Conservation (phyloP, 2,888 invertebrate genomes). For the Pteria penguin region DNA sequence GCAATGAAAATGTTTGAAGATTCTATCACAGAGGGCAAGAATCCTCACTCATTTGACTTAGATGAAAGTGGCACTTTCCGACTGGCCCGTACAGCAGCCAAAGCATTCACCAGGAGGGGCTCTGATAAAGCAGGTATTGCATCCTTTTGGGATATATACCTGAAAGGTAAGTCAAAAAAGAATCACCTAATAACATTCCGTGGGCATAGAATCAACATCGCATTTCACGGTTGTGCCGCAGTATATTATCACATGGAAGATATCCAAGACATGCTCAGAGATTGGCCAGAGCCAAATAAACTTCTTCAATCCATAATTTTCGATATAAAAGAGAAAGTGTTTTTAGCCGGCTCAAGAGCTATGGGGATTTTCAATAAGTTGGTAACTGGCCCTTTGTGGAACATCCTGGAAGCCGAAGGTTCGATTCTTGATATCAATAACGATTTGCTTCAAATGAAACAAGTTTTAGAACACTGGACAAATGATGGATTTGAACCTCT, state of each 20-base stretch:
- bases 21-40: too few species aligned
- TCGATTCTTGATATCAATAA: conserved; percentile 33
- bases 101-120: too few species aligned
- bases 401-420: conserved; percentile 36
- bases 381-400: conserved; percentile 26
- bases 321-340: conserved; percentile 35
- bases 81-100: too few species aligned
- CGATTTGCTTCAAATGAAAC: conserved; percentile 11
- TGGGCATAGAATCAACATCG: conserved; percentile 26
- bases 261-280: conserved; percentile 29
- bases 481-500: conserved; percentile 5
- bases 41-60: too few species aligned
- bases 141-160: too few species aligned
- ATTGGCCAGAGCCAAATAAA: conserved; percentile 15
- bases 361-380: conserved; percentile 30
- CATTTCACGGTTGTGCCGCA: conserved; percentile 14
- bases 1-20: too few species aligned
- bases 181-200: background rate
- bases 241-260: conserved; percentile 38
- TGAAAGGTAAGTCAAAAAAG: too few species aligned
- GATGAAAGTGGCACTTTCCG: too few species aligned
- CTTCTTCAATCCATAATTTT: conserved; percentile 32
- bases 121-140: too few species aligned
- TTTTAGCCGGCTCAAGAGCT: conserved; percentile 32
- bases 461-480: conserved; percentile 15